A percentile compares a stretch with the other conserved stretches of the same genome.
phyloP scores from a whole-genome alignment of 2,888 invertebrate species.

The Heliconius aoede region DNA sequence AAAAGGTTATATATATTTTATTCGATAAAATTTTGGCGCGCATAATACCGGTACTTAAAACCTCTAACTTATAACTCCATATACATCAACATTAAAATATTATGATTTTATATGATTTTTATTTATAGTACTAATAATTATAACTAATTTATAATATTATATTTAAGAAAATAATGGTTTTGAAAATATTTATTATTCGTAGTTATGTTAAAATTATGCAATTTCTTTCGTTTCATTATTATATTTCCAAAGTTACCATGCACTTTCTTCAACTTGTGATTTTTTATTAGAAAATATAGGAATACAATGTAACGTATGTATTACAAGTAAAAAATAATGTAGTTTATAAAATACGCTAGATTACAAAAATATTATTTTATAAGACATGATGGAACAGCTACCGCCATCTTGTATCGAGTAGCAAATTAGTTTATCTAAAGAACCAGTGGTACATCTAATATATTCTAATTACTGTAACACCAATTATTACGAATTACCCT shows the following conservation, averaged over 20 bases:
- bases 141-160: background rate
- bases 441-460: background rate
- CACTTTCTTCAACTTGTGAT: too few species aligned
- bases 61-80: background rate
- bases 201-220: too few species aligned
- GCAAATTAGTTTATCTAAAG: constrained; percentile 46
- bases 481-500: background rate
- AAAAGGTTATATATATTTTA: background rate
- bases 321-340: background rate
- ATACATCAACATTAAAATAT: background rate
- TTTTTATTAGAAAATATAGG: background rate
- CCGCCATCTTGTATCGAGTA: constrained; percentile 74
- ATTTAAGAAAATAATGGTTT: too few species aligned
- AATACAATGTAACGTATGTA: background rate
- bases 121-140: background rate
- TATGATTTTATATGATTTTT: background rate
- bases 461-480: too few species aligned
- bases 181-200: too few species aligned
- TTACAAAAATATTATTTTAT: background rate
- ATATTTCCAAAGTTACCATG: too few species aligned
- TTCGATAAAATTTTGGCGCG: background rate
- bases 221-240: too few species aligned
- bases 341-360: background rate
- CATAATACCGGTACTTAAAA: background rate
- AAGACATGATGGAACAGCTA: constrained; percentile 35